Base-by-base conservation (phyloP, 1,140 invertebrate species). In the Trichomalopsis sarcophagae region DNA sequence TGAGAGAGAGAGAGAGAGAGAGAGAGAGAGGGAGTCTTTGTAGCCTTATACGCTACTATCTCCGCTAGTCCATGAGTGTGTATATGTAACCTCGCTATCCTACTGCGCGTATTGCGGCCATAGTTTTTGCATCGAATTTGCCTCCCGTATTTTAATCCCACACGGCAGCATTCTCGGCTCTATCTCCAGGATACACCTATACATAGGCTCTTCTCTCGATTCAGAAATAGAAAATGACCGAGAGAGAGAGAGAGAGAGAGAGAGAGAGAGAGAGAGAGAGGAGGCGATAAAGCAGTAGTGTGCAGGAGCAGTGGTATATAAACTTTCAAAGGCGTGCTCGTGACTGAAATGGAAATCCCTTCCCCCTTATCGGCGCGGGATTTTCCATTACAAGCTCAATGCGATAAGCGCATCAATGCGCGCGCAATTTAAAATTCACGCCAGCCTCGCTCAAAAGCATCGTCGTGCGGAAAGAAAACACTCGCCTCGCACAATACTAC, bases 381-480 rank as follows among this genome's bases (percentile, higher is more conserved):
- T 21, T 62, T 62, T 62, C 55, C 17, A 62, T n/a, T 62, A 62
- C 55, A 62, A 62, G 21, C 55, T 62, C 14, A 21, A 62, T 62
- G 17, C 21, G 55, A 62, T 55, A 55, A 62, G 55, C 17, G 17
- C 55, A 62, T 62, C 55, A 62, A 62, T 62, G 55, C 21, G n/a
- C 50, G 27, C 50, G 11, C 23, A 40, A 69, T 68, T n/a, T 68
- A 44, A 62, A 80, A 80, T 66, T 69, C n/a, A 68, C 68, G 40
- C 33, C 27, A 27, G 27, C 27, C 40, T 79, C 40, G 9, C 6
- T 44, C 6, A 80, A 69, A 21, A 3, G 33, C 33, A 33, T 33
- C 33, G 27, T 27, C 27, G 27, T 1, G 21, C 9, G 36, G 4
- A 23, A 44, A 33, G 6, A 44, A 23, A 68, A 27, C 33, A 79